phyloP scores from a whole-genome alignment of 2,113 vertebrate species.

The Eulemur macaco region DNA sequence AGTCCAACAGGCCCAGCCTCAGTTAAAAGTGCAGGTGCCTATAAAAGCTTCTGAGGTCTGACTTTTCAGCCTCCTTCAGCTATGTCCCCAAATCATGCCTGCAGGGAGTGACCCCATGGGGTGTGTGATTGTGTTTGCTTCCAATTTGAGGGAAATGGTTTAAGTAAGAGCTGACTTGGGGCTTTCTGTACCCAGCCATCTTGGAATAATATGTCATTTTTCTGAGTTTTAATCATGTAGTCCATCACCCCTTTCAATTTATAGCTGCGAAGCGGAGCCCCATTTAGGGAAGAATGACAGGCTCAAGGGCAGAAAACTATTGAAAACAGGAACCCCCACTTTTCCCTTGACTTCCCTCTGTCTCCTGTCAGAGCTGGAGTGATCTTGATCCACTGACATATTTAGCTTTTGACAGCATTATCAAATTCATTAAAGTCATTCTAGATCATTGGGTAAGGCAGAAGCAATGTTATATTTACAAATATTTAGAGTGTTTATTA shows the following conservation, averaged over 20 bases:
- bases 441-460: background rate
- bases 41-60: background rate
- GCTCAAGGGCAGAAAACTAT: background rate
- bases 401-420: background rate
- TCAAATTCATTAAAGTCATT: background rate
- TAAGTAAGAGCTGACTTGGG: background rate
- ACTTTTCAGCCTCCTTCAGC: background rate
- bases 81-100: conserved; percentile 8
- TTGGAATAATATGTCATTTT: conserved; percentile 33
- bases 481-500: background rate
- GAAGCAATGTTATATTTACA: background rate
- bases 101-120: background rate
- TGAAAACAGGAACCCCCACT: background rate
- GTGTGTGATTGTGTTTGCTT: background rate
- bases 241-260: background rate
- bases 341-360: background rate
- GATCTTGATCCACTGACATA: background rate
- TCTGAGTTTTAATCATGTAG: conserved; percentile 24
- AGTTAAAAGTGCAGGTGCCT: background rate
- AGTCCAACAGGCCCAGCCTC: background rate
- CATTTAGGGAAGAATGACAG: background rate
- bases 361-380: background rate
- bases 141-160: conserved; percentile 13
- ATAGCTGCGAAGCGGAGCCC: background rate
- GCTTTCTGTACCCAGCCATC: background rate